Evolutionary conservation across 2,797 vertebrate genomes (phyloP), one percentile per base, ranked within the genome.

Genomic region (Aselliscus stoliczkanus): DNA sequence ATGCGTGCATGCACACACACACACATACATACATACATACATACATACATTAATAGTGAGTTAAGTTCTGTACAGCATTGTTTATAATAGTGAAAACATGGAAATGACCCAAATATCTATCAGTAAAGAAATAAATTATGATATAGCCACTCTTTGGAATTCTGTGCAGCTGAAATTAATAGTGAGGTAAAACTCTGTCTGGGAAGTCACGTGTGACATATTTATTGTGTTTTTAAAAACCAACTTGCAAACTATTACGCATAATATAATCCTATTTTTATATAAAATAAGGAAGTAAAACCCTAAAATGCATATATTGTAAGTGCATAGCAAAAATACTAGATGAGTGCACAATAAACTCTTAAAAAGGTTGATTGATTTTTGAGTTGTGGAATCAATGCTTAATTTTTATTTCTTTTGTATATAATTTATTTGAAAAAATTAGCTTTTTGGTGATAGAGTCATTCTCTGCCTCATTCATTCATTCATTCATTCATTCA

Each of bases 11-110:
- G 0, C 20, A 13, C 18, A 37, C 23, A 50, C 64, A 39, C 60
- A 47, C 10, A 13, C 54, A 39, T 60, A 47, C 10, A 15, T 10
- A 60, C 62, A 47, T 7, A 70, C 11, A 23, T 14, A 29, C 23
- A 23, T 2, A 47, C 14, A 50, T 2, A 39, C 2, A 13, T 15
- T 34, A 27, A 73, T 29, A 60, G 2, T 25, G 7, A 52, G 29
- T 60, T 50, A 58, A 21, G 6, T 92, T 93, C 69, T 62, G 13
- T 83, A 62, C 39, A 93, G 34, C 54, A 82, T 58, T 89, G 21
- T 94, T 92, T 81, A 62, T 73, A 86, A 79, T 39, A 94, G 20
- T 67, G 34, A 90, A 96, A 83, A 83, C 60, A 80, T 92, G 79
- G 44, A 50, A 96, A 80, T 86, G 54, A 91, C 25, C 54, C 80